Percentiles rank a stretch among this genome's conserved stretches.
Evolutionary conservation across 2,888 invertebrate species (phyloP).

Genomic region (Deilephila porcellus): DNA sequence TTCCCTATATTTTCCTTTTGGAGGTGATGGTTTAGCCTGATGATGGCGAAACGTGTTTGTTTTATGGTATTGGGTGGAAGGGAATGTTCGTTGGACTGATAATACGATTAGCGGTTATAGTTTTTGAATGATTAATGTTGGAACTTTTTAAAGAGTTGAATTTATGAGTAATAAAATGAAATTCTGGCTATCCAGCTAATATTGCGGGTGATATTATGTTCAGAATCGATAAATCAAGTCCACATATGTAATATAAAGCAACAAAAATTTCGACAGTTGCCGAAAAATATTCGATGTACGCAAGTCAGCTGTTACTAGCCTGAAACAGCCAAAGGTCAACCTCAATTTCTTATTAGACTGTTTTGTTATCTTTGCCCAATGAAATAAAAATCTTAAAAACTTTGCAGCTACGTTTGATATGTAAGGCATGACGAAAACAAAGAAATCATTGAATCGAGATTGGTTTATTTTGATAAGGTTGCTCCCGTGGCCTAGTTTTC

Average conservation of each 20-base stretch:
- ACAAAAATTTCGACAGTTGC: too few species aligned
- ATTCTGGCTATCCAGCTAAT: too few species aligned
- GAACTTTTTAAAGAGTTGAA: background rate
- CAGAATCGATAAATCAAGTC: too few species aligned
- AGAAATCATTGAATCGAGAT: slow-evolving; percentile 14
- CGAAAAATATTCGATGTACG: too few species aligned
- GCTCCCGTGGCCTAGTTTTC: slow-evolving; percentile 12
- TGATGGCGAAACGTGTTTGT: slow-evolving; percentile 5
- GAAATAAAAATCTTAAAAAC: background rate
- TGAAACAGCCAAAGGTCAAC: too few species aligned
- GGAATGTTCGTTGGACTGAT: background rate
- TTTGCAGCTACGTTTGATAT: background rate
- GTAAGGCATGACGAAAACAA: background rate
- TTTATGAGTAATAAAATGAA: too few species aligned
- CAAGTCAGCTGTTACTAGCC: too few species aligned
- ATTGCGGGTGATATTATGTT: too few species aligned
- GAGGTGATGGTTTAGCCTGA: slow-evolving; percentile 10
- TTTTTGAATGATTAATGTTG: background rate
- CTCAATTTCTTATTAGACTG: too few species aligned
- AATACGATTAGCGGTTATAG: background rate
- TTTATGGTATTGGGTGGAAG: slow-evolving; percentile 1
- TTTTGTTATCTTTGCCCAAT: too few species aligned
- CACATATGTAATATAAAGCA: too few species aligned
- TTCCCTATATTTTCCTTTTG: slow-evolving; percentile 31
- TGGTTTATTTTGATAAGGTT: slow-evolving; percentile 19